Evolutionary conservation across 2,888 invertebrate genomes (phyloP), one percentile per base, ranked within the genome.

Genomic region (Acrobasis consociella): DNA sequence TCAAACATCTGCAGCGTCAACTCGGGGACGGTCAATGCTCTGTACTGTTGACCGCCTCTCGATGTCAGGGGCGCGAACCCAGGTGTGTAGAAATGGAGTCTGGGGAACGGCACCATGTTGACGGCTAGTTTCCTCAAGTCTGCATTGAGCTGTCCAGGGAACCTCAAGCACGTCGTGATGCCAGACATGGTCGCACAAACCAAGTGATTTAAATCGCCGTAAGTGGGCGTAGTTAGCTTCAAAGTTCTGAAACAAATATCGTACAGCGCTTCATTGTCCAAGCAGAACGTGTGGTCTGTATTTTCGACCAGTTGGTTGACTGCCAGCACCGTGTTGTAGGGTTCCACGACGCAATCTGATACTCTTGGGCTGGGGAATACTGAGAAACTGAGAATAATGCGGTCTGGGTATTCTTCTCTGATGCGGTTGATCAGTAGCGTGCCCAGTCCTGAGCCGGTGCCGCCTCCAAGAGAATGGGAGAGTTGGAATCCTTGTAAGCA

Each of bases 21-120:
- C 85, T 98, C 98, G 0, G 98, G 97, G 0, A 98, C 98, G 1
- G 97, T 97, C n/a, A 97, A 87, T 37, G 98, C 96, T 77, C 97
- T 94, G 91, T 98, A 98, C 75, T 97, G 97, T 80, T 98, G 97
- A 63, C 96, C 96, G 9, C 97, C 97, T 69, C 97, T 94, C 0
- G 96, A 97, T 38, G 95, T 95, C 46, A 95, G 88, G n/a, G 95
- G 95, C 17, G 95, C 95, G 67, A 94, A 94, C 11, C 94, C 94
- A 5, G 94, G 93, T 51, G 89, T 93, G 70, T 93, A 94, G 78
- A 94, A 94, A 68, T 94, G 94, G 39, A 94, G 80, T 63, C 94
- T 82, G 9, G 76, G 98, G 91, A 94, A 98, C 95, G 73, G 98
- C 64, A 91, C 87, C 91, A 91, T 91, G 64, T 91, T 91, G 38